Evolutionary conservation across 2,888 invertebrate species (phyloP), one percentile per base, ranked within the genome.

Genomic region (Heterodera filipjevi): DNA sequence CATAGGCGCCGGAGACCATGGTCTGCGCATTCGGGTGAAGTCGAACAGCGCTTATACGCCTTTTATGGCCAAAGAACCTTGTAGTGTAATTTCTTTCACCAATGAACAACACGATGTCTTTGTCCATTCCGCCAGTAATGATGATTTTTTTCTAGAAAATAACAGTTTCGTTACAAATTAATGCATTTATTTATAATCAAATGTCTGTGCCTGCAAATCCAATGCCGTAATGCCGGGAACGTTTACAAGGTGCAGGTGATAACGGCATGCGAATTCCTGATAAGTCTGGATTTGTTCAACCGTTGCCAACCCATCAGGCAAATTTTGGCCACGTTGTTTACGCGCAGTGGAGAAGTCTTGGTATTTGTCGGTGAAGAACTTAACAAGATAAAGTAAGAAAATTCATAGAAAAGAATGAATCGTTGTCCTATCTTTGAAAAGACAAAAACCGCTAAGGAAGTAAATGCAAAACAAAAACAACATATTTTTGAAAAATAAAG

Each of bases 101-200:
- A 91, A 99, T 96, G 91, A 98, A 99, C 66, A 99, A 95, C 0
- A 96, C 95, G 1, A 97, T 98, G 91, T 94, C 95, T 90, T 95
- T 95, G 91, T 99, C 99, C 90, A 95, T 96, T 84, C 99, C 99
- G 78, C 99, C 98, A 86, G 86, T 79, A 77, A 86, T 77, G 19
- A 76, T 71, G 59, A 83, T 32, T 32, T 71, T 77, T 30, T 78
- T 76, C 82, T 84, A 39, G 32, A 71, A 81, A 72, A 22, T 46
- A 35, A n/a, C n/a, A n/a, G 3, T 39, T 39, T 22, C 3, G 22
- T 30, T 44, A 10, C 14, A 1, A 32, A 33, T 68, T 6, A 32
- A 5, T 5, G 0, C 14, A 33, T 27, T 33, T 32, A 22, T 3
- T 6, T 1, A 2, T 1, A 14, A 32, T 44, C 12, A 68, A 19